Percentiles rank a stretch among this genome's conserved stretches.
phyloP scores from a whole-genome alignment of 2,113 vertebrate species.

The Chaetorhynchus papuensis region DNA sequence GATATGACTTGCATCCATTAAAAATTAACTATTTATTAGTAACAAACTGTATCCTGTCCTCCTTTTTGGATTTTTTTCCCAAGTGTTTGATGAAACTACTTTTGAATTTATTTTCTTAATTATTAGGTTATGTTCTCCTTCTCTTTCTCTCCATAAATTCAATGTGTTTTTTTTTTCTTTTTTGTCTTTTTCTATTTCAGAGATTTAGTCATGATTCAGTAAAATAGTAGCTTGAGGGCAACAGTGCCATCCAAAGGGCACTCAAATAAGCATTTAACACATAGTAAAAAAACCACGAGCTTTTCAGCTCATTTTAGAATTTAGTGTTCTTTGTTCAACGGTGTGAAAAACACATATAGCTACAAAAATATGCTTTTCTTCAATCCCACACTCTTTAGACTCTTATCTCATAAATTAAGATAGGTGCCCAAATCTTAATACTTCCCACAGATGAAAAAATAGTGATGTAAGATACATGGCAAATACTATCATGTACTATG shows the following conservation, averaged over 20 bases:
- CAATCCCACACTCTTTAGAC: not conserved
- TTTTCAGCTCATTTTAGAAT: not conserved
- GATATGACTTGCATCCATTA: not conserved
- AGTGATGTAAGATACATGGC: accelerated
- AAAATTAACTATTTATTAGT: not conserved
- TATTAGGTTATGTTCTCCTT: not conserved
- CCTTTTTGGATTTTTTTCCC: not conserved
- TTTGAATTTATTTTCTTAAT: not conserved
- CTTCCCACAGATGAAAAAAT: not conserved
- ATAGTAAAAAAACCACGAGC: accelerated
- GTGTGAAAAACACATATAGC: not conserved
- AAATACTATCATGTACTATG: not conserved
- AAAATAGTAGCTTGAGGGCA: not conserved
- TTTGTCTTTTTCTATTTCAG: not conserved
- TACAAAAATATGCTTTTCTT: not conserved
- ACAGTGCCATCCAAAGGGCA: not conserved
- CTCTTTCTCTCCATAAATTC: not conserved
- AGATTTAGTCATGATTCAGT: not conserved
- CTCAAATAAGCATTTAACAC: not conserved
- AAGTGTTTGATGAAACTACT: not conserved
- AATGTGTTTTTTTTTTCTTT: accelerated
- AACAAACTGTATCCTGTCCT: not conserved
- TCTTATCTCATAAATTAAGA: not conserved
- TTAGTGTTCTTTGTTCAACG: not conserved
- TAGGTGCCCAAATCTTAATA: not conserved